A percentile compares a stretch with the other conserved stretches of the same genome.
Evolutionary conservation across 2,113 vertebrate genomes (phyloP).

Genomic region (Cynocephalus volans): DNA sequence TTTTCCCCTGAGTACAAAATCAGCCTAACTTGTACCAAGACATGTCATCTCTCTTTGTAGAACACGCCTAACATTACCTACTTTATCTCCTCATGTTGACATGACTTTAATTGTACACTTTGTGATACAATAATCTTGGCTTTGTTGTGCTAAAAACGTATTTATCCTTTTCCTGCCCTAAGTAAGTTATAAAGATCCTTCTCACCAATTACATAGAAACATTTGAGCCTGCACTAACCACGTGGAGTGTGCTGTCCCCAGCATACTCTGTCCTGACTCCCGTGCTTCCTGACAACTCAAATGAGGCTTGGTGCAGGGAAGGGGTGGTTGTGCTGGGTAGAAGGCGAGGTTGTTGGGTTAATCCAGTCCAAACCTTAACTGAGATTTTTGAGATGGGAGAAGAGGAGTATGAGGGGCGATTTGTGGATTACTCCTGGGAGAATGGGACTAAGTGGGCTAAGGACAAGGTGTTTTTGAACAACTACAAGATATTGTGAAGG

Average conservation of each 20-base stretch:
- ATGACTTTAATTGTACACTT: neutral
- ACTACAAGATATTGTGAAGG: neutral
- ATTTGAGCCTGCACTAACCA: neutral
- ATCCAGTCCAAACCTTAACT: neutral
- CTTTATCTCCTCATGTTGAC: neutral
- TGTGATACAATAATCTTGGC: neutral
- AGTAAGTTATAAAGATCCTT: neutral
- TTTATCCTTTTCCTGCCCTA: neutral
- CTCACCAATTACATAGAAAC: neutral
- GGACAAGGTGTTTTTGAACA: neutral
- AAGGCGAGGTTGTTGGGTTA: neutral
- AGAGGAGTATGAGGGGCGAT: fast-evolving
- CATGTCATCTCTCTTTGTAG: neutral
- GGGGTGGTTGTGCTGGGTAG: neutral
- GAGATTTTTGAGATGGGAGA: neutral
- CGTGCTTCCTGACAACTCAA: neutral
- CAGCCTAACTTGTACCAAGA: neutral
- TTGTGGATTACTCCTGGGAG: neutral
- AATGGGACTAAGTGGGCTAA: neutral
- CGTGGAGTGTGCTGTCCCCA: no score
- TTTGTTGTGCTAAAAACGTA: neutral
- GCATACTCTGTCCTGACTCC: neutral
- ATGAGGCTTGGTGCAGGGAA: neutral
- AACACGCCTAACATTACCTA: neutral
- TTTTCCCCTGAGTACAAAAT: neutral